A percentile compares a stretch with the other conserved stretches of the same genome.
phyloP scores from a whole-genome alignment of 1,140 invertebrate species.

The Lepidurus arcticus region DNA sequence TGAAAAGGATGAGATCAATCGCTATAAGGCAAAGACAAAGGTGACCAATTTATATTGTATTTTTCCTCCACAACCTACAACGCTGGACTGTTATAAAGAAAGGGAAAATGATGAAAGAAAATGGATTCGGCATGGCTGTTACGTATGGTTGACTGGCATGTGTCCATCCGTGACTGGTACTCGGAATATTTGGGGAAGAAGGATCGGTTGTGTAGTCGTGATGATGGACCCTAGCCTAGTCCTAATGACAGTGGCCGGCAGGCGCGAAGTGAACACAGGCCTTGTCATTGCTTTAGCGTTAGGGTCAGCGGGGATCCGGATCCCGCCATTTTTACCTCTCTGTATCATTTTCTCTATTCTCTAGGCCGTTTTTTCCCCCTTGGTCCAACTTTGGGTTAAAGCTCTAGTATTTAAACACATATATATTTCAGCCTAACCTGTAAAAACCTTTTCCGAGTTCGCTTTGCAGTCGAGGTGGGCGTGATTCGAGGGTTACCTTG shows the following conservation, averaged over 20 bases:
- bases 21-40: background rate
- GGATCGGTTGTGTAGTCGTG: conserved; percentile 1
- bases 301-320: background rate
- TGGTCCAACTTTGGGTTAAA: background rate
- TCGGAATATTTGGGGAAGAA: background rate
- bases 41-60: background rate
- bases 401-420: background rate
- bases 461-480: background rate
- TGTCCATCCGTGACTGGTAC: background rate
- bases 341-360: background rate
- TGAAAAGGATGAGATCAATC: too few relatives aligned
- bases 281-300: background rate
- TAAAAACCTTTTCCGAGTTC: background rate
- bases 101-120: conserved; percentile 1
- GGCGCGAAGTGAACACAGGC: background rate
- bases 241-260: conserved; percentile 20
- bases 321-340: background rate
- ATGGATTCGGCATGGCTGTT: conserved; percentile 8
- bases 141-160: background rate
- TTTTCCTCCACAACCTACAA: background rate
- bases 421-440: background rate
- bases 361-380: background rate
- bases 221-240: background rate
- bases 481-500: background rate
- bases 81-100: background rate